Base-by-base conservation (phyloP, 2,888 invertebrate species). In the Piscicola geometra region DNA sequence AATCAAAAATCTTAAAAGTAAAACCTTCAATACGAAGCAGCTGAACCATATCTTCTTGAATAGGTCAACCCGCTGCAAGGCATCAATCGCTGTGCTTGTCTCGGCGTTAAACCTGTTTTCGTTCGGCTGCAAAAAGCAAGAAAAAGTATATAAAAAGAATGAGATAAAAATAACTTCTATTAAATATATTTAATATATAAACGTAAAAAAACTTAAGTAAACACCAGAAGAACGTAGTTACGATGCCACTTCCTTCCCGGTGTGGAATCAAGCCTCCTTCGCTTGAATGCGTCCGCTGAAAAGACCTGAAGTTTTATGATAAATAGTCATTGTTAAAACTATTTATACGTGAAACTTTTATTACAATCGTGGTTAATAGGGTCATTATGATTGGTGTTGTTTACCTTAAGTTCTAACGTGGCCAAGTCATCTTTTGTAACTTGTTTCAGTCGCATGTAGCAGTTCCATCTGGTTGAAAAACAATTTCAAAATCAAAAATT, bases 371-470 rank as follows among this genome's bases (percentile, higher is more conserved):
- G n/a, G n/a, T n/a, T n/a, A n/a, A n/a, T n/a, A n/a, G n/a, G n/a
- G n/a, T n/a, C n/a, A n/a, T n/a, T n/a, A n/a, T n/a, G n/a, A n/a
- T n/a, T n/a, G n/a, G n/a, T n/a, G n/a, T n/a, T n/a, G n/a, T n/a
- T n/a, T n/a, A n/a, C 60, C 85, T 93, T 93, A 77, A 92, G 85
- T 76, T 90, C 88, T 81, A 97, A 88, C 84, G 93, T 92, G 9
- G 93, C 92, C 93, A 95, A 93, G 83, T 95, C 93, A 41, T 89
- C 88, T 76, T 89, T 87, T 0, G 93, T 93, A 79, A 94, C 89
- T 77, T 90, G 90, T 81, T 89, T 88, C n/a, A 97, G 88, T 74
- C 92, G 90, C 89, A 92, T 92, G 86, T 88, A 90, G 0, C 73
- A 73, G 41, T 73, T 73, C 73, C 73, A 73, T 28, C 73, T 73